phyloP scores from a whole-genome alignment of 1,140 invertebrate genomes.

The Diachasmimorpha longicaudata region DNA sequence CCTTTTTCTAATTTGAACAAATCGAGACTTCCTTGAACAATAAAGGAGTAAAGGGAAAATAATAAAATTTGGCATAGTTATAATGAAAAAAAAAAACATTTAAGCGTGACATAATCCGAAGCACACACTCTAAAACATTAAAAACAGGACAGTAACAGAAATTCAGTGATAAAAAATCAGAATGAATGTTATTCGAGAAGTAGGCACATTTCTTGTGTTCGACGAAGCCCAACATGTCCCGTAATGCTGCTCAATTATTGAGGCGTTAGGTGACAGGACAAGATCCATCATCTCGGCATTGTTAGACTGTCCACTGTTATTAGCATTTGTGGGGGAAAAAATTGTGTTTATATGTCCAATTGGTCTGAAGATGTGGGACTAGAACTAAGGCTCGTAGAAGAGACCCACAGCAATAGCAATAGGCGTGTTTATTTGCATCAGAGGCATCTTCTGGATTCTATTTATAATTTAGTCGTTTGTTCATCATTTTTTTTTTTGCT shows the following conservation, averaged over 20 bases:
- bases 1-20: no score
- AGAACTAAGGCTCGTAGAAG: background rate
- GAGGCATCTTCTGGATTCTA: background rate
- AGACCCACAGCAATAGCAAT: background rate
- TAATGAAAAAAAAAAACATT: background rate
- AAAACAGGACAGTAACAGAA: background rate
- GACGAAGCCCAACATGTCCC: background rate
- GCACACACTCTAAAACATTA: background rate
- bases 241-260: background rate
- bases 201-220: background rate
- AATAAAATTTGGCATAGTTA: no score
- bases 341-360: background rate
- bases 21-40: no score
- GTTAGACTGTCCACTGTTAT: conserved; percentile 19
- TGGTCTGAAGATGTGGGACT: background rate
- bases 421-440: conserved; percentile 2
- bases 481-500: conserved; percentile 12
- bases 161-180: background rate
- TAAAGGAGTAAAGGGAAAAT: no score
- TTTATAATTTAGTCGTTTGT: background rate
- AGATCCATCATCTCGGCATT: conserved; percentile 7
- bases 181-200: background rate
- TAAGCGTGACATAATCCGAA: background rate
- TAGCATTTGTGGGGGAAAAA: background rate
- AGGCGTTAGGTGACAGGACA: conserved; percentile 7